These are phyloP conservation scores for Acrocephalus kingi DNA, from an alignment of 2,113 vertebrate genomes.

Conservation along the genomic window DNA sequence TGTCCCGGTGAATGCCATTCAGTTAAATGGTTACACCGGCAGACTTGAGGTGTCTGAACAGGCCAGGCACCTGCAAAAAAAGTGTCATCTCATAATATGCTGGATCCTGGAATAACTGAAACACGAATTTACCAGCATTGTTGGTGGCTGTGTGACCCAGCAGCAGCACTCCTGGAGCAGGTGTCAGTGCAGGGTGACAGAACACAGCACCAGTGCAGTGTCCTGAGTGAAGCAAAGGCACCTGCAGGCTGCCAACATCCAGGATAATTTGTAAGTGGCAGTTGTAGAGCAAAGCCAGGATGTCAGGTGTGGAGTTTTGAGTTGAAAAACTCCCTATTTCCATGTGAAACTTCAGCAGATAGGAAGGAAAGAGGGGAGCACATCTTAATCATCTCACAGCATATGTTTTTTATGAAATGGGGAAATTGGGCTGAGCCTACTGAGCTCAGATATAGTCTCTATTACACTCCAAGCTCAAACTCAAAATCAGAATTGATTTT, in stretches of 20 bases:
- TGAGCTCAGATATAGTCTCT: not conserved
- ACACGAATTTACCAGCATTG: not conserved
- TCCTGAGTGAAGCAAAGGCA: not conserved
- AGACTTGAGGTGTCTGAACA: not conserved
- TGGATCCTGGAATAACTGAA: not conserved
- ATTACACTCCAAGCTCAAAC: not conserved
- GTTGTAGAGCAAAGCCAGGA: not conserved
- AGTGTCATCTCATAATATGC: not conserved
- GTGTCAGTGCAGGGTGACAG: not conserved
- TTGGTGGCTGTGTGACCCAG: not conserved
- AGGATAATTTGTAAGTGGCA: not conserved
- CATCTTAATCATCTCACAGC: not conserved
- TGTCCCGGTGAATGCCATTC: not conserved
- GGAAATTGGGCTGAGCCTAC: not conserved
- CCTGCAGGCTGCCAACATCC: not conserved
- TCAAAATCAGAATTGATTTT: conserved; percentile 16
- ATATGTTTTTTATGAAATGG: conserved; percentile 16
- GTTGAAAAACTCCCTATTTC: not conserved
- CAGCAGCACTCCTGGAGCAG: not conserved
- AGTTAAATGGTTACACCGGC: not conserved
- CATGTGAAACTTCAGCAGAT: not conserved
- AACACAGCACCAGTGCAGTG: not conserved
- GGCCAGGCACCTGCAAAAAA: not conserved
- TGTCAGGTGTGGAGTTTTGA: conserved; percentile 6
- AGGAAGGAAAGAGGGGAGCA: not conserved